phyloP scores from a whole-genome alignment of 2,113 vertebrate species.

The Pteruthius melanotis region DNA sequence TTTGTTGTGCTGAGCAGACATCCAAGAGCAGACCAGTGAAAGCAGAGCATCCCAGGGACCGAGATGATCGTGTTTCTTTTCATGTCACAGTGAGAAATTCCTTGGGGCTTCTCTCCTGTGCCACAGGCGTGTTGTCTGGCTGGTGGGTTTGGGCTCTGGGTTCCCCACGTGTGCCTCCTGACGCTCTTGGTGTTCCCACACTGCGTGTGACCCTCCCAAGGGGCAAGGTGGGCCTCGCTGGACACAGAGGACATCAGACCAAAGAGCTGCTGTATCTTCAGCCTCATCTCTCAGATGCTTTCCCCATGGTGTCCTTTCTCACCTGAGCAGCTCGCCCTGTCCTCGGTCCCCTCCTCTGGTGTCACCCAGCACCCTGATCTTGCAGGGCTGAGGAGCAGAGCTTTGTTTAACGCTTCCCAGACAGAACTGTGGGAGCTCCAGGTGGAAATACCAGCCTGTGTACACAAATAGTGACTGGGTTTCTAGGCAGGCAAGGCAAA shows the following conservation, averaged over 20 bases:
- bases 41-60: rapidly evolving
- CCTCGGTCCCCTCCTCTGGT: neutral
- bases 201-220: rapidly evolving
- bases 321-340: neutral
- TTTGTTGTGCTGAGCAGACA: neutral
- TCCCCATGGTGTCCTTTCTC: neutral
- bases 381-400: neutral
- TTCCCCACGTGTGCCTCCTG: neutral
- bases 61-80: neutral
- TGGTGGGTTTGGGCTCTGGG: neutral
- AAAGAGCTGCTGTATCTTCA: neutral
- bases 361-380: neutral
- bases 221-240: neutral
- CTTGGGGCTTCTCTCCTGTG: neutral
- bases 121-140: rapidly evolving
- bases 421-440: neutral
- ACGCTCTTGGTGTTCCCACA: rapidly evolving
- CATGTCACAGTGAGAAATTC: neutral
- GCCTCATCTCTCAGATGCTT: neutral
- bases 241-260: neutral
- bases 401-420: neutral
- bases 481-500: constrained; percentile 18
- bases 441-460: neutral
- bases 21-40: neutral
- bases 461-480: neutral